Conservation (phyloP, 2,113 vertebrate species). For the Melanerpes aurifrons region DNA sequence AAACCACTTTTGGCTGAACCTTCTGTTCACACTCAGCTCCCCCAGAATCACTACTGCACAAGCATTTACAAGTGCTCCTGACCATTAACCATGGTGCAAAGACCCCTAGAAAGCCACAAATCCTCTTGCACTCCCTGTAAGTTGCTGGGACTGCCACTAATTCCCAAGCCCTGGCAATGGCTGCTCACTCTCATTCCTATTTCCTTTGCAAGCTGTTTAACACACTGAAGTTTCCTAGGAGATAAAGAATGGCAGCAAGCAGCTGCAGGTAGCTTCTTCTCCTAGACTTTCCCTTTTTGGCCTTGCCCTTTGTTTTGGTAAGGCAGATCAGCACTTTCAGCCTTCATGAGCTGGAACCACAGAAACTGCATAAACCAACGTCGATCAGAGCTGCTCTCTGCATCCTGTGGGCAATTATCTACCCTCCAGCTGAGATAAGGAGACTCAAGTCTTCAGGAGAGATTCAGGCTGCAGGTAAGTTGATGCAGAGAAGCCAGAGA, state of each 20-base stretch:
- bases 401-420: neutral
- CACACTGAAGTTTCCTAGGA: neutral
- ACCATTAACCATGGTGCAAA: neutral
- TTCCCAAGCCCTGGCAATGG: neutral
- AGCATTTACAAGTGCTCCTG: neutral
- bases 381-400: neutral
- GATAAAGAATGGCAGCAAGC: neutral
- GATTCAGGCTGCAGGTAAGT: neutral
- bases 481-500: neutral
- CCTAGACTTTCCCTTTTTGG: neutral
- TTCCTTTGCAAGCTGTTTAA: neutral
- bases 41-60: slow-evolving; percentile 15
- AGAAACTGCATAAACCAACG: neutral
- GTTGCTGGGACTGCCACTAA: neutral
- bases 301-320: neutral
- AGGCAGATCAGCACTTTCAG: neutral
- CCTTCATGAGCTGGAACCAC: neutral
- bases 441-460: neutral
- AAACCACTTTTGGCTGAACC: neutral
- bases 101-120: neutral
- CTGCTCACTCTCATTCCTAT: neutral
- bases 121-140: neutral
- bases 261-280: neutral
- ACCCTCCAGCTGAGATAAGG: neutral
- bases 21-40: slow-evolving; percentile 26